A percentile compares a stretch with the other conserved stretches of the same genome.
Conservation (phyloP, 2,797 vertebrate species). For the Cheirogaleus major region DNA sequence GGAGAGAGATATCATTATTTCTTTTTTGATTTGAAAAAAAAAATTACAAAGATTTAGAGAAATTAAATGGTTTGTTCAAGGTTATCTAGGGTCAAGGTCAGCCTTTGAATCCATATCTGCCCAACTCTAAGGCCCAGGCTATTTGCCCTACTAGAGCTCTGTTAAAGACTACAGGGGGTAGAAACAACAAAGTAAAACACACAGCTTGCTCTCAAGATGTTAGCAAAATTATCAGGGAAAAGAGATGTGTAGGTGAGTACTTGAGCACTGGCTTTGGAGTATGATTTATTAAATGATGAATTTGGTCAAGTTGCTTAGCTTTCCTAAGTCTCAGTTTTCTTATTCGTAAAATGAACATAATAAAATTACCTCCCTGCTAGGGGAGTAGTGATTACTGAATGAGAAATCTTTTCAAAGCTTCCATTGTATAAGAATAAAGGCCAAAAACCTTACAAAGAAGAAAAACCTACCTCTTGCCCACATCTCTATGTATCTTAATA, state of each 20-base stretch:
- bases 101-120: background rate
- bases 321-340: background rate
- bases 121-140: background rate
- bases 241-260: background rate
- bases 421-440: background rate
- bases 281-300: background rate
- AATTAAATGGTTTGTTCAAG: background rate
- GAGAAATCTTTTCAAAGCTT: background rate
- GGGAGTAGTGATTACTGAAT: background rate
- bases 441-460: background rate
- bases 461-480: background rate
- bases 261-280: background rate
- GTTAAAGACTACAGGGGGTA: background rate
- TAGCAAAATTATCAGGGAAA: background rate
- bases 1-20: background rate
- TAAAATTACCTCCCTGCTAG: background rate
- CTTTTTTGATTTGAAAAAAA: background rate
- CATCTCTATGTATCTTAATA: fast-evolving
- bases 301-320: background rate
- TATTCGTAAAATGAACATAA: background rate
- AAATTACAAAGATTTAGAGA: background rate
- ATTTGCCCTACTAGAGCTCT: background rate
- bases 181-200: background rate
- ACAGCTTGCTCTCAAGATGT: background rate
- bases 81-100: background rate